Conservation (phyloP, 2,113 vertebrate genomes). For the Cynopterus brachyotis region DNA sequence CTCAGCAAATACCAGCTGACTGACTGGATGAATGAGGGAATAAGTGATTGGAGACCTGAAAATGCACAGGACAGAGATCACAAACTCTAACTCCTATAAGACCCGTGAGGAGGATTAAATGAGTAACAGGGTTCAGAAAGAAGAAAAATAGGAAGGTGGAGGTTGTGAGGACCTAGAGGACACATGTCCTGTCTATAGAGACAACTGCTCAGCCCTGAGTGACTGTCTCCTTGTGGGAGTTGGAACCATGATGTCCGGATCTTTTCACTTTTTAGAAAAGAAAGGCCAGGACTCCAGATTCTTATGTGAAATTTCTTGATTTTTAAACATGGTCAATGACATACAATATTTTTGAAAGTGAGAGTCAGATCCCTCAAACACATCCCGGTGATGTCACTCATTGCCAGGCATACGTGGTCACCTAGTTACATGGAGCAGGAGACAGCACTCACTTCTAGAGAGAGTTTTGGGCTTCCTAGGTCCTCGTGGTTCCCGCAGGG, state of each 20-base stretch:
- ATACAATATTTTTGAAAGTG: conserved; percentile 21
- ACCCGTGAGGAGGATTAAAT: not conserved
- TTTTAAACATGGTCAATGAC: not conserved
- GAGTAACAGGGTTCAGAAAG: not conserved
- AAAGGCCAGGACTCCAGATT: not conserved
- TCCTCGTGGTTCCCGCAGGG: not conserved
- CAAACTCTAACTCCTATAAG: not conserved
- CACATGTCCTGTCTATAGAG: not conserved
- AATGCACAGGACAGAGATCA: not conserved
- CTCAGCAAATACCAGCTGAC: not conserved
- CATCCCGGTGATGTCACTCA: not conserved
- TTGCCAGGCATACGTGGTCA: not conserved
- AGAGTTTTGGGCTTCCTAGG: not conserved
- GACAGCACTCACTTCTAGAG: not conserved
- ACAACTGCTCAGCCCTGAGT: not conserved
- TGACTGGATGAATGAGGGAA: not conserved
- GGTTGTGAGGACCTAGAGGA: not conserved
- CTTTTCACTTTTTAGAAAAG: not conserved
- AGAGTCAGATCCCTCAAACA: not conserved
- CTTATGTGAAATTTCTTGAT: not conserved
- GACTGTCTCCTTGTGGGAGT: not conserved
- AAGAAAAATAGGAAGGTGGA: not conserved
- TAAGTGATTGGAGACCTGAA: not conserved
- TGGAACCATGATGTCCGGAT: not conserved
- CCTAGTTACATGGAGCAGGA: not conserved